These are phyloP conservation scores for Urocitellus parryii DNA, from an alignment of 2,113 vertebrate genomes.

Conservation along the genomic window DNA sequence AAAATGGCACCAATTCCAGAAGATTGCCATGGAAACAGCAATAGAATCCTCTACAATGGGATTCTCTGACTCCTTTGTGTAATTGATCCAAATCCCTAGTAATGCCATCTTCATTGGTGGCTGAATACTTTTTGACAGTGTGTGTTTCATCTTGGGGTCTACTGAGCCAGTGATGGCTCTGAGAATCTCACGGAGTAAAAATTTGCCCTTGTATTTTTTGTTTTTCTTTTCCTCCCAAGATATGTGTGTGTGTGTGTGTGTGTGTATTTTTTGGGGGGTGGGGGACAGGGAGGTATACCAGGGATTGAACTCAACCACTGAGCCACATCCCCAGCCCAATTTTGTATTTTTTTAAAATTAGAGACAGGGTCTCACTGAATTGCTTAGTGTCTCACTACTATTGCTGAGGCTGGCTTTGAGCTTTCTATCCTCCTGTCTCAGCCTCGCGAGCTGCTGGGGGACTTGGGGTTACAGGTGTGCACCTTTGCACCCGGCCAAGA, in stretches of 20 bases:
- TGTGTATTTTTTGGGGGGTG: too few species aligned
- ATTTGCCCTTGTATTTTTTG: neutral
- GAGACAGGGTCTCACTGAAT: too few species aligned
- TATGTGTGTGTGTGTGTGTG: neutral
- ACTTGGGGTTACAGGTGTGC: too few species aligned
- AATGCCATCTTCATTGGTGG: slow-evolving; percentile 95
- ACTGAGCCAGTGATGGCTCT: neutral
- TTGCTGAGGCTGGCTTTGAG: too few species aligned
- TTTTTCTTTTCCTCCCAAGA: slow-evolving; percentile 28
- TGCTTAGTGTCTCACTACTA: too few species aligned
- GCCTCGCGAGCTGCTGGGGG: too few species aligned
- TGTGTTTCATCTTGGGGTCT: slow-evolving; percentile 37
- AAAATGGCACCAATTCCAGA: slow-evolving; percentile 98
- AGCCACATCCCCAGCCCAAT: too few species aligned
- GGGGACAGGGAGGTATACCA: too few species aligned
- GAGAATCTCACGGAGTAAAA: slow-evolving; percentile 25
- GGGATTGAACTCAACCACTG: too few species aligned
- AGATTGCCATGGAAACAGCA: slow-evolving; percentile 97
- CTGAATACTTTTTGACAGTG: slow-evolving; percentile 57
- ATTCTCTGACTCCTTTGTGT: slow-evolving; percentile 97
- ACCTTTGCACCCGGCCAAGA: neutral
- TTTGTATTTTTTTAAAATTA: too few species aligned
- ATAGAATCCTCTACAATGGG: slow-evolving; percentile 98
- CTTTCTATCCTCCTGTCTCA: too few species aligned
- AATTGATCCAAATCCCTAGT: slow-evolving; percentile 97